These are phyloP conservation scores for Noctua janthina DNA, from an alignment of 2,888 invertebrate species.

Conservation along the genomic window DNA sequence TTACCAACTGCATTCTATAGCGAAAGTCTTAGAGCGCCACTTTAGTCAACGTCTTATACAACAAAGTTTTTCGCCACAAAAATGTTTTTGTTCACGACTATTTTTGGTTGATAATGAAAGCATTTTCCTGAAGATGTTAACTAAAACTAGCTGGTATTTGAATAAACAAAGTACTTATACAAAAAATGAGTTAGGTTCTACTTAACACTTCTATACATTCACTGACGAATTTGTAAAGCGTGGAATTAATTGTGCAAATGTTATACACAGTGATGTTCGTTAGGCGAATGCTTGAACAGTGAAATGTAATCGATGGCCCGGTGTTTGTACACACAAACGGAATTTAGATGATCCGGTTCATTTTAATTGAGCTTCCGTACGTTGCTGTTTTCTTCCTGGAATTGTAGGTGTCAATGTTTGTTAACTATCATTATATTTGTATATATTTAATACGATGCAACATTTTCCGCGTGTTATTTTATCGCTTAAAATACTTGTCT, in stretches of 20 bases:
- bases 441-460: background rate
- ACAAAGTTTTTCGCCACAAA: slow-evolving; percentile 27
- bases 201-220: background rate
- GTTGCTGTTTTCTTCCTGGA: slow-evolving; percentile 21
- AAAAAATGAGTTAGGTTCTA: no score
- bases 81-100: slow-evolving; percentile 16
- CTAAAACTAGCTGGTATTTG: background rate
- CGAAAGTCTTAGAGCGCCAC: slow-evolving; percentile 50
- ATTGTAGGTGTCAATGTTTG: slow-evolving; percentile 1
- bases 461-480: background rate
- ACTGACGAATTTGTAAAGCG: slow-evolving; percentile 18
- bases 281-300: slow-evolving; percentile 38
- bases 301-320: slow-evolving; percentile 36
- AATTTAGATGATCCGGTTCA: slow-evolving; percentile 49
- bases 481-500: background rate
- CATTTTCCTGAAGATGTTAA: slow-evolving; percentile 9
- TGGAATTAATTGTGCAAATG: slow-evolving; percentile 36
- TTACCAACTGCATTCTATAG: slow-evolving; percentile 58
- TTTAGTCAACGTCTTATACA: slow-evolving; percentile 49
- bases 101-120: slow-evolving; percentile 19
- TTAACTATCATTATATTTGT: background rate
- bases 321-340: slow-evolving; percentile 46
- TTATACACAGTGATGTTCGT: slow-evolving; percentile 27
- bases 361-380: slow-evolving; percentile 36
- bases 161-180: background rate